A percentile compares a stretch with the other conserved stretches of the same genome.
Conservation (phyloP, 2,113 vertebrate species). For the Sula dactylatra region DNA sequence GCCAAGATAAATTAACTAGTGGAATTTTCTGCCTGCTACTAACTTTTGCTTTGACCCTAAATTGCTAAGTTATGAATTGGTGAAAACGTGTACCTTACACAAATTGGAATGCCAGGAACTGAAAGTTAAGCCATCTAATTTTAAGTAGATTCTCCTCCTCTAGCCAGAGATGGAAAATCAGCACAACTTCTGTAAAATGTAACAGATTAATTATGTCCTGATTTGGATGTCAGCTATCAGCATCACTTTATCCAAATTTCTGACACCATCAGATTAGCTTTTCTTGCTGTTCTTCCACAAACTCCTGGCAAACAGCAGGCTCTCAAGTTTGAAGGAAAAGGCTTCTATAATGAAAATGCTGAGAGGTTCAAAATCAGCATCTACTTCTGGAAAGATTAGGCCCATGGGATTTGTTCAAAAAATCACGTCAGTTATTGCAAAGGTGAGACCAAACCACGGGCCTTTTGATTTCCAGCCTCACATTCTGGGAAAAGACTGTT, state of each 20-base stretch:
- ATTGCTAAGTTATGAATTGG: background rate
- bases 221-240: background rate
- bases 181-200: background rate
- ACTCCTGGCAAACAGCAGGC: background rate
- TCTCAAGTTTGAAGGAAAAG: background rate
- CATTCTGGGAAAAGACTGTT: background rate
- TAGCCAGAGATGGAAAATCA: background rate
- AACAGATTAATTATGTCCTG: background rate
- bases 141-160: background rate
- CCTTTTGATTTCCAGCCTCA: background rate
- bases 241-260: background rate
- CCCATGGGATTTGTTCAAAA: background rate
- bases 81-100: background rate
- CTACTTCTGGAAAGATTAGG: background rate
- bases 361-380: background rate
- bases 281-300: background rate
- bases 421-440: background rate
- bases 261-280: background rate
- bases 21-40: background rate
- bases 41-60: background rate
- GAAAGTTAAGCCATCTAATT: background rate
- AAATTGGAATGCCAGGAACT: background rate
- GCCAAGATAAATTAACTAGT: constrained; percentile 6
- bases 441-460: background rate
- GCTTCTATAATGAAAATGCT: background rate